phyloP scores from a whole-genome alignment of 2,888 invertebrate species.

The Athalia rosae region DNA sequence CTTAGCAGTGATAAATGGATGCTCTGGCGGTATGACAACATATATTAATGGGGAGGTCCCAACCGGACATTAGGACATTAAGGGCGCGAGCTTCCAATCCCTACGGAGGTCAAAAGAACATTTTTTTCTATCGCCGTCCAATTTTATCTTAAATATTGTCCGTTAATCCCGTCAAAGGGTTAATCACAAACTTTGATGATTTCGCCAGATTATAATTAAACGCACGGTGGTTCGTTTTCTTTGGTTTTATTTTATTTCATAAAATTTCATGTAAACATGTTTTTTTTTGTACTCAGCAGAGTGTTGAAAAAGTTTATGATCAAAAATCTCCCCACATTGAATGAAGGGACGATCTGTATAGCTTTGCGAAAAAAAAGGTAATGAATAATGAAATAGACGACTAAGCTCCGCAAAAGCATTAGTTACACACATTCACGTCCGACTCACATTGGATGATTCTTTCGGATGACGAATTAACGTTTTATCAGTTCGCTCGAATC shows the following conservation, averaged over 20 bases:
- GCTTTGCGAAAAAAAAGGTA: too few species aligned
- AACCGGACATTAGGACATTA: conserved; percentile 42
- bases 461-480: too few species aligned
- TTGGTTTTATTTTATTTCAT: too few species aligned
- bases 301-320: conserved; percentile 1
- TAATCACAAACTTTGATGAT: conserved; percentile 21
- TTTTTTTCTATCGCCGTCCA: conserved; percentile 25
- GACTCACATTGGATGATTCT: too few species aligned
- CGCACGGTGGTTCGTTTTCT: background rate
- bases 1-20: conserved; percentile 43
- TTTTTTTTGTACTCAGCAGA: conserved; percentile 11
- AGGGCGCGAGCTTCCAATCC: conserved; percentile 11
- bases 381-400: too few species aligned
- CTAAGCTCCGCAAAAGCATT: too few species aligned
- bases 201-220: conserved; percentile 16
- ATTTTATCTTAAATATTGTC: conserved; percentile 35
- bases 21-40: conserved; percentile 35
- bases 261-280: too few species aligned
- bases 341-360: conserved; percentile 3
- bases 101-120: background rate
- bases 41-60: conserved; percentile 42
- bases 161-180: conserved; percentile 25
- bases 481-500: too few species aligned
- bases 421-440: too few species aligned
- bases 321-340: background rate